These are phyloP conservation scores for Rachycentron canadum DNA, from an alignment of 2,797 vertebrate genomes.

Conservation along the genomic window DNA sequence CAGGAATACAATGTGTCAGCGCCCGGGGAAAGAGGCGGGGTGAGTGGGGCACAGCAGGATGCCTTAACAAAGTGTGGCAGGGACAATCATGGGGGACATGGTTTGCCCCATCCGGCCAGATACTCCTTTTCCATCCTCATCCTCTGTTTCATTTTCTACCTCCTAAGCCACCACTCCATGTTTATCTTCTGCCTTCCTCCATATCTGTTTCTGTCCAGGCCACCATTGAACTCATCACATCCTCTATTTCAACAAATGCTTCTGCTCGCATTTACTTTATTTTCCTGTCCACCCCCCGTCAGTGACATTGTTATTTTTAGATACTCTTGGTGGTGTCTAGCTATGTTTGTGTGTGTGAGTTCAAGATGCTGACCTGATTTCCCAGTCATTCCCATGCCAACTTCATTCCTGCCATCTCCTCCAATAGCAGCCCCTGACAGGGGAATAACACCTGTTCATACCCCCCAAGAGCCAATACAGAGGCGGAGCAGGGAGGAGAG, in stretches of 20 bases:
- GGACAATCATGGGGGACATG: slow-evolving; percentile 53
- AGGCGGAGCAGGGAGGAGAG: slow-evolving; percentile 4
- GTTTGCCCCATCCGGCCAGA: slow-evolving; percentile 28
- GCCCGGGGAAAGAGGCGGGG: slow-evolving; percentile 25
- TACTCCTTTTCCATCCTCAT: slow-evolving; percentile 34
- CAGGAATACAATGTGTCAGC: slow-evolving; percentile 62
- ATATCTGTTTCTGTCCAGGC: slow-evolving; percentile 54
- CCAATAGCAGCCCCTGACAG: slow-evolving; percentile 42
- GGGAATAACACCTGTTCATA: slow-evolving; percentile 67
- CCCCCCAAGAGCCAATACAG: slow-evolving; percentile 40
- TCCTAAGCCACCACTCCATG: slow-evolving; percentile 12
- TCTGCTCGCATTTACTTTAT: slow-evolving; percentile 73
- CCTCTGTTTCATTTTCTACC: slow-evolving; percentile 22
- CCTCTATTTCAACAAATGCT: slow-evolving; percentile 57
- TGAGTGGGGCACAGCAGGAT: slow-evolving; percentile 31
- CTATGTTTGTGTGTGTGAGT: slow-evolving; percentile 53
- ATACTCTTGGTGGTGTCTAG: slow-evolving; percentile 40
- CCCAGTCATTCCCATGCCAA: slow-evolving; percentile 55
- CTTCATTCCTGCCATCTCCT: slow-evolving; percentile 57
- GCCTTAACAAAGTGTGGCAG: slow-evolving; percentile 72
- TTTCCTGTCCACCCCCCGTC: slow-evolving; percentile 57
- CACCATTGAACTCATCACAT: slow-evolving; percentile 50
- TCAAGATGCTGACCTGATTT: slow-evolving; percentile 73
- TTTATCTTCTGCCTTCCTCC: slow-evolving; percentile 30
- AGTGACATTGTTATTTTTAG: slow-evolving; percentile 73